Percentiles rank a stretch among this genome's conserved stretches.
These are phyloP conservation scores for Ctenosaura bakeri DNA, from an alignment of 2,797 vertebrate species.

Conservation along the genomic window DNA sequence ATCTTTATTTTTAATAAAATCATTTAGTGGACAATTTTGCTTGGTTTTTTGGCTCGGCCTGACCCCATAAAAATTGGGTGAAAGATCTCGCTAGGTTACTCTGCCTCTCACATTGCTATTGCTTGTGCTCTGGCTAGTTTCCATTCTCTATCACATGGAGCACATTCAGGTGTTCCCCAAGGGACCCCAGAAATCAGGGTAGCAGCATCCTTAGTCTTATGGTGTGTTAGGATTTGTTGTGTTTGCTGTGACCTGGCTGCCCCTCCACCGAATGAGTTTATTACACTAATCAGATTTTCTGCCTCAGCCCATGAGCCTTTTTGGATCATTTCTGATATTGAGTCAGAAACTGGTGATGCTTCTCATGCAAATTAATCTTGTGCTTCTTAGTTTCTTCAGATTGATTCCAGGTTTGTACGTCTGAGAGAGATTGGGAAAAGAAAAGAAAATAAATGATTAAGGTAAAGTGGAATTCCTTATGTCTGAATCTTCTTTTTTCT, in stretches of 20 bases:
- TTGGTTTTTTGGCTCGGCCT: no score
- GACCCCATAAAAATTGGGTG: no score
- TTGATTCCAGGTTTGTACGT: slow-evolving; percentile 48
- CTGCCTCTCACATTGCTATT: no score
- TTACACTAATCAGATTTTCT: not conserved
- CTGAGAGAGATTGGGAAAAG: slow-evolving; percentile 41
- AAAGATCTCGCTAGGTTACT: no score
- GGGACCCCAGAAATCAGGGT: no score
- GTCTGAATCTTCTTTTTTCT: slow-evolving; percentile 54
- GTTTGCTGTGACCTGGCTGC: not conserved
- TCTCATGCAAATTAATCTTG: not conserved
- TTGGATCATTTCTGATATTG: not conserved
- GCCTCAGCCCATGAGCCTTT: not conserved
- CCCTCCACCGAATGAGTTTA: not conserved
- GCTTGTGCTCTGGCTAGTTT: no score
- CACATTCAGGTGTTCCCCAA: no score
- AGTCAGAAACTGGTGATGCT: not conserved
- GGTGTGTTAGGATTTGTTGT: not conserved
- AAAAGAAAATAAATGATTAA: slow-evolving; percentile 57
- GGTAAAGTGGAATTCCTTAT: slow-evolving; percentile 62
- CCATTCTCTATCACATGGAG: no score
- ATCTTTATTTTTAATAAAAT: no score
- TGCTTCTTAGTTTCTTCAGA: slow-evolving; percentile 40
- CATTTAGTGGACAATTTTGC: no score
- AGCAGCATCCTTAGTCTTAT: not conserved